Conservation (phyloP, 2,888 invertebrate species). For the Callosobruchus maculatus region DNA sequence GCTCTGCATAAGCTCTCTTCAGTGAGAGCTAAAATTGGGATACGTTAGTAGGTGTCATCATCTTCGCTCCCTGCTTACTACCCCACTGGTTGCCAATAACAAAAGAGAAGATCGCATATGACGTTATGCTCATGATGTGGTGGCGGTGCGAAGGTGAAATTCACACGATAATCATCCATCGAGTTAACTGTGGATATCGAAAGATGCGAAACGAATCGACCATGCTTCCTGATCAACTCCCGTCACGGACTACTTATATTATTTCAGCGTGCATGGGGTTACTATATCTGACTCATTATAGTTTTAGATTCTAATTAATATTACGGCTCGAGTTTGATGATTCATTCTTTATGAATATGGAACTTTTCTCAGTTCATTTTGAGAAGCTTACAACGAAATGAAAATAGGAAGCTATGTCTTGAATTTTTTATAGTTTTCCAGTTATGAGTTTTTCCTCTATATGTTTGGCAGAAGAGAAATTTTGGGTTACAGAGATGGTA, state of each 20-base stretch:
- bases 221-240: not conserved
- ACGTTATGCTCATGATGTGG: not conserved
- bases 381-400: too few species aligned
- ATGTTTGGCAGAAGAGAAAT: too few species aligned
- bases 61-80: not conserved
- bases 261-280: not conserved
- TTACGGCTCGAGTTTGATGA: not conserved
- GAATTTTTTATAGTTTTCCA: too few species aligned
- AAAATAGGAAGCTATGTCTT: too few species aligned
- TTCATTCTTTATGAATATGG: too few species aligned
- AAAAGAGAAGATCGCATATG: not conserved
- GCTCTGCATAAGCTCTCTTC: too few species aligned
- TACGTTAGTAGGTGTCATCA: too few species aligned
- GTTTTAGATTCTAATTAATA: not conserved
- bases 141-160: not conserved
- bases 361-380: too few species aligned
- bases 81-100: not conserved
- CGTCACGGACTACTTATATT: not conserved
- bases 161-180: not conserved
- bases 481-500: too few species aligned
- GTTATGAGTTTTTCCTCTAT: too few species aligned
- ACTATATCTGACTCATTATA: not conserved
- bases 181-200: not conserved
- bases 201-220: not conserved
- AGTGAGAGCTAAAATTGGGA: too few species aligned